Evolutionary conservation across 2,113 vertebrate genomes (phyloP), one percentile per base, ranked within the genome.

Genomic region (Echinops telfairi): DNA sequence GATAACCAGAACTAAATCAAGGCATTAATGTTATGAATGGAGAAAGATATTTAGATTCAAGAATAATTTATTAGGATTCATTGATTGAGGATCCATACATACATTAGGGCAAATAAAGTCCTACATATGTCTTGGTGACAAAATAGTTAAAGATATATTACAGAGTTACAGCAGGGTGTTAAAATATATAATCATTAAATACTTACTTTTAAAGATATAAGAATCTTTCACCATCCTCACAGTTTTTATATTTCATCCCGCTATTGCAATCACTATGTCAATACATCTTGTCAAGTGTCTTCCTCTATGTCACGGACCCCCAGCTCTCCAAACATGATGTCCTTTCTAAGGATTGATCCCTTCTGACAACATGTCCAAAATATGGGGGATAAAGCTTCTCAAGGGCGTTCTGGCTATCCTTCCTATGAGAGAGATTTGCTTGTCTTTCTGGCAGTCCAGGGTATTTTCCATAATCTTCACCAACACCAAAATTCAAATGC

Each of bases 121-220:
- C 38, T 66, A 5, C 9, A 17, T 43, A 25, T 16, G 71, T 95
- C 73, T 75, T 75, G 16, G 8, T n/a, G 75, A 80, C 73, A 16
- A 86, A 92, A 73, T 38, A 25, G 2, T 53, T 80, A 36, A 53
- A n/a, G 4, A 64, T 79, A 5, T 15, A 53, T 88, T 77, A 19
- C 53, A 88, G 6, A 0, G 78, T 92, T 82, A 73, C 86, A 81
- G 19, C n/a, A 84, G 29, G 57, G 27, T 87, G 31, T 75, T 0
- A 76, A 22, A 62, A 14, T 62, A 62, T 62, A 25, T 19, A 62
- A 62, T 11, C 23, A 77, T 71, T 96, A 82, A 79, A 53, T 53
- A 14, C 47, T 14, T 85, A 71, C 38, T 92, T 66, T 87, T 27
- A 70, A 23, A 70, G 38, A 85, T 22, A 80, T 89, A 91, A 79